Base-by-base conservation (phyloP, 2,888 invertebrate species). In the Amphipoea oculea region DNA sequence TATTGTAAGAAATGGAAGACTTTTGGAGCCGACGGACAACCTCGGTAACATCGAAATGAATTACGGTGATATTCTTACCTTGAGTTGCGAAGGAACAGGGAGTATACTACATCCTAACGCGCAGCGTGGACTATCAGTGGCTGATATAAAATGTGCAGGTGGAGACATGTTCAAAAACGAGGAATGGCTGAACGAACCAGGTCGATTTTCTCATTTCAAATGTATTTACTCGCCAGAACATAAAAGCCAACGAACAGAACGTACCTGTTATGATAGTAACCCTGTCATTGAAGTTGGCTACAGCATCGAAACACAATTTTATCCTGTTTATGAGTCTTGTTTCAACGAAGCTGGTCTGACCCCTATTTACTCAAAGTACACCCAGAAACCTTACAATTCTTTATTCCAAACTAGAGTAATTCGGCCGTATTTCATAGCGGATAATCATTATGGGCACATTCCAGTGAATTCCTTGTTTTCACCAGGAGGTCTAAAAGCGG, bases 311-410 rank as follows among this genome's bases (percentile, higher is more conserved):
- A 85, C 90, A 12, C 54, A 85, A 40, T 96, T 96, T 78, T 95
- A 96, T 67, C 92, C 96, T 0, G 83, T 94, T 1, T 97, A 94
- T 84, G 96, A 96, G 79, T 91, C 96, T 0, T 97, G 97, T 76
- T 97, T 97, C 82, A 92, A 96, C 79, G 94, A 94, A 85, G 81
- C 54, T 4, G 78, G 54, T 9, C 84, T 95, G 1, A 94, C 91
- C 67, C 90, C 92, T 3, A 84, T 96, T 4, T 97, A 96, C 83
- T 95, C 96, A 0, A 95, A 93, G 72, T 96, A 96, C 70, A 94
- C 94, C 0, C 97, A 96, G 79, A 95, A 95, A 83, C 93, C 96
- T 2, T 97, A 95, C 84, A 97, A 96, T 73, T 92, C 95, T 11
- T 83, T 92, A n/a, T 97, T 90, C 76, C 96, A 96, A 89, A 95